Base-by-base conservation (phyloP, 2,113 vertebrate species). In the Mugil cephalus region DNA sequence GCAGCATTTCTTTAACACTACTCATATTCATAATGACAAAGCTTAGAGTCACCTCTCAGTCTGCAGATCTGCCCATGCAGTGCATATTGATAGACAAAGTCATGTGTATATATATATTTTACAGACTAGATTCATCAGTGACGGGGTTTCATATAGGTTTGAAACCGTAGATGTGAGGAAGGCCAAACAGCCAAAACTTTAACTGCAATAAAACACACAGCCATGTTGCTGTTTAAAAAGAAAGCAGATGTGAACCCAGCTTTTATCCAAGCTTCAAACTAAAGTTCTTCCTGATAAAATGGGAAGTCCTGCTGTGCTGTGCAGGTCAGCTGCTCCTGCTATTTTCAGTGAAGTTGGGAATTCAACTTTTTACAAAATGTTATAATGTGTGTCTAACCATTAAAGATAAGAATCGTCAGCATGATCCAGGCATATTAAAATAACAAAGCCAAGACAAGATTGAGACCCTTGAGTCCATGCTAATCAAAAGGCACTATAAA, bases 201-300 rank as follows among this genome's bases (percentile, higher is more conserved):
- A 40, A 61, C 56, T 40, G 46, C 13, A 66, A 58, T 42, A 69
- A 52, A 58, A 42, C 13, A 30, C 5, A 30, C 24, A 3, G 24
- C 24, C 24, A 30, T 30, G 24, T 30, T 30, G 24, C 24, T 30
- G 24, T 73, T 72, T 39, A 24, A 73, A 39, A 65, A 48, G 65
- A 71, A 58, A 74, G 58, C 47, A 40, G 39, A 69, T 62, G 13
- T 48, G 21, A 59, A 67, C 51, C 43, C 50, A 63, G 71, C 60
- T 51, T 71, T 74, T 84, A 74, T 40, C 50, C 59, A 15, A 69
- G 39, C 68, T 66, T 59, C 11, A 77, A 80, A 77, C 69, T 56
- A 70, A 83, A 70, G n/a, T 39, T 10, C 46, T 39, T 52, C 15
- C 54, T 42, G 53, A 55, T 50, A 68, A 69, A 69, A 71, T 18